phyloP scores from a whole-genome alignment of 2,888 invertebrate species.

The Phalera bucephala region DNA sequence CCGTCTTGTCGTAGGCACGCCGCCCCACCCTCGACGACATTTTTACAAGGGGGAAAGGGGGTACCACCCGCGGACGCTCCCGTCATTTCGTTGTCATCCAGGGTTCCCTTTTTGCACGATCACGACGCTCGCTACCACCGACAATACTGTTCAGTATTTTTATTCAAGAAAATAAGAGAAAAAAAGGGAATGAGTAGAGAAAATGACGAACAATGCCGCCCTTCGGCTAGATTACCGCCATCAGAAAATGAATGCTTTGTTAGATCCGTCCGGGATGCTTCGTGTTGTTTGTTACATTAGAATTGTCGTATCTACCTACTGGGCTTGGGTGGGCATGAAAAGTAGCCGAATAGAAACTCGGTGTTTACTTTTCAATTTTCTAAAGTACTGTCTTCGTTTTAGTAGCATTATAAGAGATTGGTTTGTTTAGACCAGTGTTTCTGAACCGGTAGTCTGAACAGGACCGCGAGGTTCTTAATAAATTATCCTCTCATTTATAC shows the following conservation, averaged over 20 bases:
- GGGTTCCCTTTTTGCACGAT: slow-evolving; percentile 74
- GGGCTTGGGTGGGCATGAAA: slow-evolving; percentile 54
- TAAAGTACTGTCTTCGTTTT: slow-evolving; percentile 37
- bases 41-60: slow-evolving; percentile 64
- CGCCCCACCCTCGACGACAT: slow-evolving; percentile 73
- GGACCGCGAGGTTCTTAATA: too few species aligned
- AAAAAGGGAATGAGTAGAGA: slow-evolving; percentile 58
- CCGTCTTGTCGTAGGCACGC: slow-evolving; percentile 75
- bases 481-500: too few species aligned
- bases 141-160: slow-evolving; percentile 80
- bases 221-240: slow-evolving; percentile 81
- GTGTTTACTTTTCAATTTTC: slow-evolving; percentile 50
- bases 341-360: slow-evolving; percentile 54
- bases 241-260: slow-evolving; percentile 82
- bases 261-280: slow-evolving; percentile 71
- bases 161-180: slow-evolving; percentile 75
- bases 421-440: too few species aligned
- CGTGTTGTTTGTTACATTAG: slow-evolving; percentile 78
- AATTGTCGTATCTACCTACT: slow-evolving; percentile 73
- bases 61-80: slow-evolving; percentile 69
- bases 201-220: slow-evolving; percentile 80
- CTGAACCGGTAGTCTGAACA: too few species aligned
- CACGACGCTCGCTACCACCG: slow-evolving; percentile 73
- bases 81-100: slow-evolving; percentile 82
- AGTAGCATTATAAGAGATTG: slow-evolving; percentile 23